phyloP scores from a whole-genome alignment of 2,888 invertebrate genomes.

The Drosophila flavopinicola region DNA sequence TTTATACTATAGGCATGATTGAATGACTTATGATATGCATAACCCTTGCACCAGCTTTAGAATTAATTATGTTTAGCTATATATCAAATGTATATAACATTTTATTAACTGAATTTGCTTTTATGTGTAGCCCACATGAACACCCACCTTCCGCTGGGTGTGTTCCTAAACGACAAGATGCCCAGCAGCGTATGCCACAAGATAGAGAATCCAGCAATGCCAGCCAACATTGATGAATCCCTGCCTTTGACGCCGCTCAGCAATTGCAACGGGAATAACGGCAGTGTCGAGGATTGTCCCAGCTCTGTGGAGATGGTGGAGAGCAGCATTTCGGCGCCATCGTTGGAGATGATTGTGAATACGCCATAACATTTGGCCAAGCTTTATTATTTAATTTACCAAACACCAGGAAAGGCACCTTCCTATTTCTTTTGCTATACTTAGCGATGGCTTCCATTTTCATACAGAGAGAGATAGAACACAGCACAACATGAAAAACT shows the following conservation, averaged over 20 bases:
- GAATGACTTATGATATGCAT: slow-evolving; percentile 25
- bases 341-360: slow-evolving; percentile 50
- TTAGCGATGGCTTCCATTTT: slow-evolving; percentile 48
- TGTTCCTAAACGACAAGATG: slow-evolving; percentile 67
- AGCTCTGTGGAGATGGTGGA: slow-evolving; percentile 54
- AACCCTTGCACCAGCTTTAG: slow-evolving; percentile 45
- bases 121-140: slow-evolving; percentile 68
- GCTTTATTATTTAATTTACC: slow-evolving; percentile 62
- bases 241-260: slow-evolving; percentile 60
- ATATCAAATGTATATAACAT: not conserved
- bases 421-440: slow-evolving; percentile 52
- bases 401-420: slow-evolving; percentile 35
- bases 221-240: slow-evolving; percentile 36
- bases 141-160: slow-evolving; percentile 70
- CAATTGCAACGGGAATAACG: slow-evolving; percentile 35
- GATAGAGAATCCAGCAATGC: slow-evolving; percentile 40
- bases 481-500: slow-evolving; percentile 41
- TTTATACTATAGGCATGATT: slow-evolving; percentile 13
- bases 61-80: not conserved
- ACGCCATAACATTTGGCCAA: slow-evolving; percentile 60
- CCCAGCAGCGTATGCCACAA: slow-evolving; percentile 24
- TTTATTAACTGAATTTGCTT: slow-evolving; percentile 10
- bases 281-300: slow-evolving; percentile 57
- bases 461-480: slow-evolving; percentile 41
- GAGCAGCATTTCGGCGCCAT: slow-evolving; percentile 37